phyloP scores from a whole-genome alignment of 2,113 vertebrate genomes.

The Austrofundulus limnaeus region DNA sequence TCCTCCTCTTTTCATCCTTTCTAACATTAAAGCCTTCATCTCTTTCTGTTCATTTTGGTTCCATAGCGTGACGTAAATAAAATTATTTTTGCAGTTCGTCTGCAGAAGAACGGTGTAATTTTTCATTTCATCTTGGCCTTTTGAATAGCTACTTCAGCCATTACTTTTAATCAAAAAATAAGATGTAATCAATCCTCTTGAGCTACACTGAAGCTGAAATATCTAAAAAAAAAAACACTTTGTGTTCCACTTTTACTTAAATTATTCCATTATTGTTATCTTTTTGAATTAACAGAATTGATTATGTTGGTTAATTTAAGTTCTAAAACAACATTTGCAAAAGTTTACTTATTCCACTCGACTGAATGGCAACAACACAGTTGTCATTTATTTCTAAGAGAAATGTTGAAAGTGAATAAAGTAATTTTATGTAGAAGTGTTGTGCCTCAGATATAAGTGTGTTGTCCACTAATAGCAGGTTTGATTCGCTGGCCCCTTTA shows the following conservation, averaged over 20 bases:
- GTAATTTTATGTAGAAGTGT: background rate
- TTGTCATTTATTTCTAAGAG: background rate
- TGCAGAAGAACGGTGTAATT: constrained; percentile 2
- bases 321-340: background rate
- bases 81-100: constrained; percentile 22
- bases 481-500: background rate
- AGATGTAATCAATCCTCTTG: constrained; percentile 4
- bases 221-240: constrained; percentile 5
- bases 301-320: too few relatives aligned
- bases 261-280: constrained; percentile 13
- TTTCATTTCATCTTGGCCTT: constrained; percentile 26
- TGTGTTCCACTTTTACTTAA: constrained; percentile 1
- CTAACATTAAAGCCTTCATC: background rate
- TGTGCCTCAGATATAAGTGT: background rate
- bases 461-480: background rate
- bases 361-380: background rate
- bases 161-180: constrained; percentile 26
- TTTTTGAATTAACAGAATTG: too few relatives aligned
- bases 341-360: background rate
- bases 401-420: background rate
- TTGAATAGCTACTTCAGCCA: constrained; percentile 22
- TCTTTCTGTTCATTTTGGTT: background rate
- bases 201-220: constrained; percentile 26
- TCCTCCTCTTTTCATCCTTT: background rate
- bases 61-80: constrained; percentile 9